phyloP scores from a whole-genome alignment of 2,113 vertebrate genomes.

The Centropus bengalensis region DNA sequence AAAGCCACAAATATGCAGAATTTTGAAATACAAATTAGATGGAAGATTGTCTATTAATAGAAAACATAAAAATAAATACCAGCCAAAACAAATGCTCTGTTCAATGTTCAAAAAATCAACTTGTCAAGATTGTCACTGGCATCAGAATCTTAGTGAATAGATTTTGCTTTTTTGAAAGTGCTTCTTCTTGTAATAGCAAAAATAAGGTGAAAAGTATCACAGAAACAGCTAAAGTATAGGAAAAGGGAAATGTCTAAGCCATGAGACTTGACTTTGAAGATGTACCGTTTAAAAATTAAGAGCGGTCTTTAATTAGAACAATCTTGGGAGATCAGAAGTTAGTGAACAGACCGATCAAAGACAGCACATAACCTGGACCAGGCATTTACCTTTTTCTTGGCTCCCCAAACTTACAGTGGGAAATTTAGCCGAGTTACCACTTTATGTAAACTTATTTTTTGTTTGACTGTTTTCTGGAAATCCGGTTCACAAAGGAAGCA shows the following conservation, averaged over 20 bases:
- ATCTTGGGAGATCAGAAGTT: neutral
- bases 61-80: conserved; percentile 35
- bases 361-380: neutral
- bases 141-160: neutral
- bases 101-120: neutral
- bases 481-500: neutral
- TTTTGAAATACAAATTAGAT: conserved; percentile 24
- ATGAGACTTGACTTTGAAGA: neutral
- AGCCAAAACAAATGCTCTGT: conserved; percentile 15
- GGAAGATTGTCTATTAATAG: conserved; percentile 43
- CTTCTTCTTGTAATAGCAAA: neutral
- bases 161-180: neutral
- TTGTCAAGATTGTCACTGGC: conserved; percentile 41
- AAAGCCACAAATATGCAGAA: neutral
- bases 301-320: neutral
- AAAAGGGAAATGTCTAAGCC: neutral
- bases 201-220: neutral
- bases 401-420: neutral
- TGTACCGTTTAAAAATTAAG: neutral
- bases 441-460: neutral
- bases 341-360: neutral
- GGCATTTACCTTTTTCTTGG: neutral
- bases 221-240: neutral
- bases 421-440: neutral
- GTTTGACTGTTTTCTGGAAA: neutral